Evolutionary conservation across 2,888 invertebrate genomes (phyloP), one percentile per base, ranked within the genome.

Genomic region (Tetramorium bicarinatum): DNA sequence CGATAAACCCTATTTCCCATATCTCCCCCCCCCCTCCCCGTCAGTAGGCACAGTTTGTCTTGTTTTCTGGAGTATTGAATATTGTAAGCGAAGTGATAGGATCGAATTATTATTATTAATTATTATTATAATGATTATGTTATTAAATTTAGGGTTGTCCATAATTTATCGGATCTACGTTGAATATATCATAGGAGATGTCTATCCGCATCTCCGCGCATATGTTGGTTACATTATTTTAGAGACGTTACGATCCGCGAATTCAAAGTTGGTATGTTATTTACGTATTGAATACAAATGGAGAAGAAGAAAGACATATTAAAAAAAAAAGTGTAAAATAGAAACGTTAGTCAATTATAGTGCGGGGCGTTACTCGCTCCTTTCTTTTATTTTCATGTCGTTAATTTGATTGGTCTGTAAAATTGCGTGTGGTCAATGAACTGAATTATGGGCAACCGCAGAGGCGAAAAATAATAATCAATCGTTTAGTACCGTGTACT

Each of bases 401-500:
- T 89, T 93, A 91, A 91, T 91, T 92, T 76, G 47, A 92, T 92
- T 89, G 90, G 90, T 81, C 83, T 69, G 85, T 74, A 80, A 86
- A 82, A 79, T 81, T 67, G 79, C 79, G 66, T 84, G 86, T 86
- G 87, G 84, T 86, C 85, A 85, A 82, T 86, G 88, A 91, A 91
- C 88, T 91, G 93, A 93, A 94, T 95, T 94, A 94, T 94, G 94
- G 94, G 93, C 94, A 94, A 94, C 94, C 94, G 88, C 83, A 88
- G 83, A 91, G 62, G 64, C 83, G 83, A 89, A 87, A 66, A 91
- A 92, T 88, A 92, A 93, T 93, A 93, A 94, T 94, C 64, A 91
- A 91, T 92, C 91, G 89, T 91, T 93, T 91, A 93, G 92, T 93
- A 93, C 91, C 92, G 91, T 74, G 74, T 94, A 94, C 94, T 94